Base-by-base conservation (phyloP, 2,113 vertebrate genomes). In the Notothenia rossii region DNA sequence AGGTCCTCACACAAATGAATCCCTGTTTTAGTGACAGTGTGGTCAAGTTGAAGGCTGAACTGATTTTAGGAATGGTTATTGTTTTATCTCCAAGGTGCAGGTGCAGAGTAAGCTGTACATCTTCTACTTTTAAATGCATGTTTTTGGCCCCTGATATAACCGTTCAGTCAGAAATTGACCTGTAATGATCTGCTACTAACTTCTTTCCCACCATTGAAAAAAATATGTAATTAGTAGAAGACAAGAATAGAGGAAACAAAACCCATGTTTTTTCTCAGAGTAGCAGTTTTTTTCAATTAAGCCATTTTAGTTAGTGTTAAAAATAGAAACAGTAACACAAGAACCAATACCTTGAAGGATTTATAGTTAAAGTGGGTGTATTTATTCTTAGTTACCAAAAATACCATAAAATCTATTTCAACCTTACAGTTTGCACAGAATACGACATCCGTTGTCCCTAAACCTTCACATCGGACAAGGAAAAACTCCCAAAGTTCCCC, bases 61-160 rank as follows among this genome's bases (percentile, higher is more conserved):
- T 36, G 33, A 45, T 25, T 1, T 53, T 45, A 29, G 49, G 9
- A 45, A 56, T 18, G 50, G 29, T 64, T 70, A 69, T 58, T 54
- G 15, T 11, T 69, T 50, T 7, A 60, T 14, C 46, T 59, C 55
- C 46, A 54, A 77, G 29, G 5, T 43, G 54, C 45, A 43, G 10
- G 17, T 54, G 10, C 7, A 60, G 61, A n/a, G 53, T 3, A 58
- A 51, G 50, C 51, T 15, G 4, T 9, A 12, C 62, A 53, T 59
- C 61, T 53, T 29, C 61, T 79, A 61, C 13, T 58, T 50, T 59
- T 61, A 33, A 72, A 79, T 40, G 36, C 36, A 25, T 20, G 46
- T 54, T 79, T 40, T 40, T 40, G 36, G 36, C 36, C 82, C 77
- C 82, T 75, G 82, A 46, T 4, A 20, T 15, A 55, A 66, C 55